Conservation (phyloP, 2,888 invertebrate species). For the Leucozona laternaria region DNA sequence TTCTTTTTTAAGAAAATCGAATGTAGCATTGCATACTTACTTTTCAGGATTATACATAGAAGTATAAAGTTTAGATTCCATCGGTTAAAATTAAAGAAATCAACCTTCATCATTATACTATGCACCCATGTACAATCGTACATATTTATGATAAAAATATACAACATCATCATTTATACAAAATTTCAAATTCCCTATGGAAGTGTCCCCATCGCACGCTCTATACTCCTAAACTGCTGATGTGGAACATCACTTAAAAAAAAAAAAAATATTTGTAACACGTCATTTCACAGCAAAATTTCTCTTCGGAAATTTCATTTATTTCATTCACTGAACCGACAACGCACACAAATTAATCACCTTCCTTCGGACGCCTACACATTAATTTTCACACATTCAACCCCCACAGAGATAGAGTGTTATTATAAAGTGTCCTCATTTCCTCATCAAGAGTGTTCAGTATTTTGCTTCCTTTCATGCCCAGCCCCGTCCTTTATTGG, state of each 20-base stretch:
- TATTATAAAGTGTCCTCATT: conserved; percentile 62
- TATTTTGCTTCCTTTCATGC: conserved; percentile 13
- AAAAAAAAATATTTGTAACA: conserved; percentile 5
- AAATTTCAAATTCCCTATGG: not conserved
- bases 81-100: too few relatives aligned
- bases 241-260: not conserved
- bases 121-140: too few relatives aligned
- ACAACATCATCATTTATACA: not conserved
- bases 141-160: too few relatives aligned
- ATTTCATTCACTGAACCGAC: conserved; percentile 67
- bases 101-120: too few relatives aligned
- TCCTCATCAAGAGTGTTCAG: conserved; percentile 42
- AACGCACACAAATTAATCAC: conserved; percentile 69
- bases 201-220: not conserved
- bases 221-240: not conserved
- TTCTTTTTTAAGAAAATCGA: too few relatives aligned
- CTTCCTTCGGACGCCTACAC: conserved; percentile 44
- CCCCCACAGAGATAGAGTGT: not conserved
- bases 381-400: conserved; percentile 12
- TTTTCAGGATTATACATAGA: too few relatives aligned
- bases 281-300: conserved; percentile 59
- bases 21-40: too few relatives aligned
- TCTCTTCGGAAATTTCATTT: conserved; percentile 62
- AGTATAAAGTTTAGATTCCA: too few relatives aligned
- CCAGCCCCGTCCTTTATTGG: not conserved